Percentiles rank a stretch among this genome's conserved stretches.
Conservation (phyloP, 2,113 vertebrate species). For the Scolopax mira region DNA sequence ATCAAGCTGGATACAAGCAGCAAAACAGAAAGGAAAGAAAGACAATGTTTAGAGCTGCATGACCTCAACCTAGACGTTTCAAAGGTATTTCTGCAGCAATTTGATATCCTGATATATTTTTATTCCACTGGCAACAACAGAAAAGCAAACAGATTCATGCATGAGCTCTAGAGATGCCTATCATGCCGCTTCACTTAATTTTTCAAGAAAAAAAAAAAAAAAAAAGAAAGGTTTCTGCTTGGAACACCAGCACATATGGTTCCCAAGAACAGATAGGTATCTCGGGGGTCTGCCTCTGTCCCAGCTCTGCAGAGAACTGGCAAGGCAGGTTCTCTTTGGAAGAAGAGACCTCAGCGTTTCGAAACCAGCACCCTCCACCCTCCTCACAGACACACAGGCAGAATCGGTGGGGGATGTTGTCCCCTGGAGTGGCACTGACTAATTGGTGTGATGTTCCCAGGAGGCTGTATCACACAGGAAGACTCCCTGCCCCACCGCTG, state of each 20-base stretch:
- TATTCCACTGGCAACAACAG: constrained; percentile 50
- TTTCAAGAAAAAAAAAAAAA: not conserved
- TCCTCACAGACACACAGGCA: not conserved
- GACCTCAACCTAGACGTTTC: constrained; percentile 53
- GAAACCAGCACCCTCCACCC: not conserved
- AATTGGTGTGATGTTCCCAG: not conserved
- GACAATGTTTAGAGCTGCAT: not conserved
- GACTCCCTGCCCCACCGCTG: not conserved
- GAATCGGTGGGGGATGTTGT: not conserved
- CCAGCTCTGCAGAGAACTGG: not conserved
- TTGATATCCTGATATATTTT: constrained; percentile 52
- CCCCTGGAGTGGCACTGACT: not conserved
- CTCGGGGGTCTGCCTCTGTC: not conserved
- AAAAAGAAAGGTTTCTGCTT: not conserved
- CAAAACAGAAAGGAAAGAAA: constrained; percentile 4
- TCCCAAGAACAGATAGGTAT: constrained; percentile 8
- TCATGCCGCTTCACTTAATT: not conserved
- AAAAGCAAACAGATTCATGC: constrained; percentile 58
- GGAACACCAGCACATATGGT: not conserved
- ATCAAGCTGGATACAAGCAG: not conserved
- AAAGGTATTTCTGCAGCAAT: constrained; percentile 53
- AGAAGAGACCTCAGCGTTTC: not conserved
- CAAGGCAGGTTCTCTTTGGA: not conserved
- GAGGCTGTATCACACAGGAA: not conserved
- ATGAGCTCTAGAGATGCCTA: constrained; percentile 49